phyloP scores from a whole-genome alignment of 2,797 vertebrate species.

The Rhodeus uyekii region DNA sequence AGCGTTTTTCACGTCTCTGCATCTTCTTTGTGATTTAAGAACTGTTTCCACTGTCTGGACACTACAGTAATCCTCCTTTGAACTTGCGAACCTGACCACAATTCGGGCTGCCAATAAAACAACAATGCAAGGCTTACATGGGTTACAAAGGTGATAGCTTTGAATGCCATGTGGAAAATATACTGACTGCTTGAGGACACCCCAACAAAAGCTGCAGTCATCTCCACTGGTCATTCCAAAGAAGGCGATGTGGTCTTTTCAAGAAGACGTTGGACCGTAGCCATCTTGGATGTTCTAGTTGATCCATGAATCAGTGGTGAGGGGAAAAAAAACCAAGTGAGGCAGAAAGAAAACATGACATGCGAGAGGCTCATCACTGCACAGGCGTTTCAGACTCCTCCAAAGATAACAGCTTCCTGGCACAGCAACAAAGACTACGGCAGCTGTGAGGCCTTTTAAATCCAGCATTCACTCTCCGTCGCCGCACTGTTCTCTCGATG shows the following conservation, averaged over 20 bases:
- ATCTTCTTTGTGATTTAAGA: slow-evolving; percentile 35
- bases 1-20: background rate
- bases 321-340: slow-evolving; percentile 46
- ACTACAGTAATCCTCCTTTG: slow-evolving; percentile 44
- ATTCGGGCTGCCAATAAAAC: slow-evolving; percentile 34
- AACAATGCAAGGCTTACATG: slow-evolving; percentile 34
- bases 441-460: slow-evolving; percentile 55
- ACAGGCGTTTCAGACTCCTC: slow-evolving; percentile 45
- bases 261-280: slow-evolving; percentile 55
- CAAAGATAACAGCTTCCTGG: slow-evolving; percentile 58
- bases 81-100: slow-evolving; percentile 44
- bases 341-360: slow-evolving; percentile 49
- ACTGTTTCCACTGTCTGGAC: slow-evolving; percentile 43
- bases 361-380: slow-evolving; percentile 44
- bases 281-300: slow-evolving; percentile 49
- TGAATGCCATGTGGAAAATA: slow-evolving; percentile 38
- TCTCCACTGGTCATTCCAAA: slow-evolving; percentile 52
- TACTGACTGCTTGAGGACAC: slow-evolving; percentile 37
- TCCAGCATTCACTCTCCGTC: slow-evolving; percentile 31
- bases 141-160: slow-evolving; percentile 40
- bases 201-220: slow-evolving; percentile 28
- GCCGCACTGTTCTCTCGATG: slow-evolving; percentile 24
- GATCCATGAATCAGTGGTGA: slow-evolving; percentile 62
- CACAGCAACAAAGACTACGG: slow-evolving; percentile 45
- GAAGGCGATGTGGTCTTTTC: slow-evolving; percentile 46